phyloP scores from a whole-genome alignment of 1,140 invertebrate species.

The Nixonia krombeini region DNA sequence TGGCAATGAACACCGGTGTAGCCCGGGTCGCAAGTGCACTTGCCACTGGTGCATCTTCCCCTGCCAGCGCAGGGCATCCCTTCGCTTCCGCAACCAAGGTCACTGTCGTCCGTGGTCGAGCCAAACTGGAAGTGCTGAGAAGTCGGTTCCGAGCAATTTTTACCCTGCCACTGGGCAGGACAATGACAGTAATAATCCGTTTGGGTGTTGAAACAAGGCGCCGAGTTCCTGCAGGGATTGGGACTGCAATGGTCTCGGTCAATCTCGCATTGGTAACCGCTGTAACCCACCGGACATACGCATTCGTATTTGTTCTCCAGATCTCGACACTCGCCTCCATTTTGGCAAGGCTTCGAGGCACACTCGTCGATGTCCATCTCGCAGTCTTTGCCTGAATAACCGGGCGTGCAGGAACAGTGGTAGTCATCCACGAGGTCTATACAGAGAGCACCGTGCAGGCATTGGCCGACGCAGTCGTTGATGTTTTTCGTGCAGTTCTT shows the following conservation, averaged over 20 bases:
- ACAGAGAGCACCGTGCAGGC: conserved; percentile 88
- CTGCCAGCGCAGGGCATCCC: conserved; percentile 81
- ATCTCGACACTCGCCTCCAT: conserved; percentile 88
- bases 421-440: conserved; percentile 88
- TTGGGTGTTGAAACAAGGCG: conserved; percentile 86
- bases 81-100: conserved; percentile 68
- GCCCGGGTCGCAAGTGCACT: conserved; percentile 83
- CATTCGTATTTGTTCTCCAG: conserved; percentile 85
- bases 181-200: conserved; percentile 93
- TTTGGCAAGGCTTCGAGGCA: conserved; percentile 83
- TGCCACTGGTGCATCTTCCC: conserved; percentile 80
- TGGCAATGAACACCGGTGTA: conserved; percentile 83
- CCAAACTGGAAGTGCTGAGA: conserved; percentile 75
- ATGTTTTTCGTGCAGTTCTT: conserved; percentile 91
- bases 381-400: conserved; percentile 84
- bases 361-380: conserved; percentile 82
- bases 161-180: conserved; percentile 87
- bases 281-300: conserved; percentile 87
- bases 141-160: conserved; percentile 86
- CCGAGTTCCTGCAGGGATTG: conserved; percentile 85
- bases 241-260: conserved; percentile 88
- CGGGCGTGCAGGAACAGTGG: conserved; percentile 84
- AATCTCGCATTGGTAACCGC: conserved; percentile 84
- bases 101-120: conserved; percentile 58
- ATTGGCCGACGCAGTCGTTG: conserved; percentile 90